These are phyloP conservation scores for Lytechinus pictus DNA, from an alignment of 35 echinoderm and acorn worm genomes.

Conservation along the genomic window DNA sequence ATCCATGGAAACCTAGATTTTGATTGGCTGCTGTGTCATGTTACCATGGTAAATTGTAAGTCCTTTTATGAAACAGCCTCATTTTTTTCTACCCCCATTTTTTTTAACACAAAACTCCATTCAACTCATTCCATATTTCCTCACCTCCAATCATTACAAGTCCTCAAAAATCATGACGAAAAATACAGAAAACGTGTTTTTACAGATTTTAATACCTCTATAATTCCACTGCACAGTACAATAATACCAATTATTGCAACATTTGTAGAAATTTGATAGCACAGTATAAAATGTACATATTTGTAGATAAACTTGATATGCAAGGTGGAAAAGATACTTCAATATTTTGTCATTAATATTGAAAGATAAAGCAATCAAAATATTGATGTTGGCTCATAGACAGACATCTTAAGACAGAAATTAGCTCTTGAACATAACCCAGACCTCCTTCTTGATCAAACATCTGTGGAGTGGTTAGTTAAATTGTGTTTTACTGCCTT, in stretches of 20 bases:
- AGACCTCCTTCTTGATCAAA: too few relatives aligned
- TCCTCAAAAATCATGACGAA: neutral
- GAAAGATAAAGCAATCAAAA: too few relatives aligned
- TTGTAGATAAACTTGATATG: neutral
- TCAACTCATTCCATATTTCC: neutral
- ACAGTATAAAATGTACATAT: neutral
- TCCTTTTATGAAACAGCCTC: too few relatives aligned
- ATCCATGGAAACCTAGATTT: too few relatives aligned
- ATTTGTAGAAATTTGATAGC: neutral
- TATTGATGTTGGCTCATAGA: too few relatives aligned
- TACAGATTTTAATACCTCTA: neutral
- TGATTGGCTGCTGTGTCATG: too few relatives aligned
- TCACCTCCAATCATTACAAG: neutral
- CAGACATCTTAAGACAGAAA: too few relatives aligned
- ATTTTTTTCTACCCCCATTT: too few relatives aligned
- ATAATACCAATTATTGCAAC: slow-evolving; percentile 19
- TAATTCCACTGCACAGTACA: slow-evolving; percentile 9
- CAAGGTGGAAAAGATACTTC: neutral
- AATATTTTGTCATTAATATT: neutral
- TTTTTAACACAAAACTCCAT: neutral
- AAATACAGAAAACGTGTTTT: neutral
- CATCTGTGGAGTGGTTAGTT: too few relatives aligned
- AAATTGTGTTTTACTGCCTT: too few relatives aligned
- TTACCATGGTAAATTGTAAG: too few relatives aligned
- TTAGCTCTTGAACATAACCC: too few relatives aligned